A percentile compares a stretch with the other conserved stretches of the same genome.
Evolutionary conservation across 2,888 invertebrate genomes (phyloP).

Genomic region (Watsonalla cultraria): DNA sequence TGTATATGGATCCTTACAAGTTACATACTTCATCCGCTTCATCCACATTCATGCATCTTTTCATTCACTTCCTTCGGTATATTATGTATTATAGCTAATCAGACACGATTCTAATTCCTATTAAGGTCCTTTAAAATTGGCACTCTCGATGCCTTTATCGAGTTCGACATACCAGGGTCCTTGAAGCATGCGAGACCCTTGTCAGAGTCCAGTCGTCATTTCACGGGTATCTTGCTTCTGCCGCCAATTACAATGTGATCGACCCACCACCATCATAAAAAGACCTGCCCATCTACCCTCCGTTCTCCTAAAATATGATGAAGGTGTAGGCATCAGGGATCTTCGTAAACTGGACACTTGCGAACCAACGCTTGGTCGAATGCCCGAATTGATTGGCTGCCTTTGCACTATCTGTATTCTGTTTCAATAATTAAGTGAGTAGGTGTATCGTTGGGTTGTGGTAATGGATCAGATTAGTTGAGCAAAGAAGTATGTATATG

Average conservation of each 20-base stretch:
- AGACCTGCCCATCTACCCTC: conserved; percentile 26
- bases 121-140: conserved; percentile 6
- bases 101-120: conserved; percentile 7
- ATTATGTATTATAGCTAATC: too few relatives aligned
- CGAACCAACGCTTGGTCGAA: conserved; percentile 61
- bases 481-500: conserved; percentile 12
- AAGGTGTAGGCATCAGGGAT: conserved; percentile 24
- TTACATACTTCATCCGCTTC: too few relatives aligned
- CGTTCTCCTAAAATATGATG: conserved; percentile 9
- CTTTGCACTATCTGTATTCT: conserved; percentile 39
- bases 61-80: too few relatives aligned
- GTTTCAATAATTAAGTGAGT: conserved; percentile 63
- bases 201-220: conserved; percentile 69
- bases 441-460: background rate
- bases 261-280: conserved; percentile 41
- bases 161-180: conserved; percentile 23
- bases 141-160: background rate
- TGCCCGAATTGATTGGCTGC: conserved; percentile 64
- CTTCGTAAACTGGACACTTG: conserved; percentile 29
- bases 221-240: conserved; percentile 70
- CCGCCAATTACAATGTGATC: conserved; percentile 72
- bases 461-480: conserved; percentile 9
- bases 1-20: too few relatives aligned
- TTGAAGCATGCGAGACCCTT: conserved; percentile 57
- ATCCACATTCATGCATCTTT: too few relatives aligned